These are phyloP conservation scores for Melanostoma scalare DNA, from an alignment of 2,888 invertebrate species.

Conservation along the genomic window DNA sequence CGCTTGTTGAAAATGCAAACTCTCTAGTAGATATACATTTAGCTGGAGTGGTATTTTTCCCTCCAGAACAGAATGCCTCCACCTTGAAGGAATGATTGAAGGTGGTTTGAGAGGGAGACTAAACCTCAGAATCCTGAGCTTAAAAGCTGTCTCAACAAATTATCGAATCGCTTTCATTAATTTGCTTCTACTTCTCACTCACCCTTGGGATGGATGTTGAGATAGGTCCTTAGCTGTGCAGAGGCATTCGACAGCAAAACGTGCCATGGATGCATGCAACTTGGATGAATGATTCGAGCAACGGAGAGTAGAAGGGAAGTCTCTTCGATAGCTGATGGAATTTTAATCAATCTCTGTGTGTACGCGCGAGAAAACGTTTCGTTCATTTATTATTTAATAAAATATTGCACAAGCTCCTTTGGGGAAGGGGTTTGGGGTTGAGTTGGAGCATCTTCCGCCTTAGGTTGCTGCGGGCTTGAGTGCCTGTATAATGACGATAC, in stretches of 20 bases:
- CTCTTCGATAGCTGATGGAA: slow-evolving; percentile 68
- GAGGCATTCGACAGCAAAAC: slow-evolving; percentile 43
- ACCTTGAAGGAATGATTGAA: background rate
- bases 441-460: background rate
- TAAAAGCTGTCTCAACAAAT: slow-evolving; percentile 74
- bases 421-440: background rate
- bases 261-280: slow-evolving; percentile 57
- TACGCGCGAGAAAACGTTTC: slow-evolving; percentile 70
- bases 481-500: slow-evolving; percentile 20
- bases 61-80: background rate
- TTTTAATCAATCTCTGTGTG: slow-evolving; percentile 70
- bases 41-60: background rate
- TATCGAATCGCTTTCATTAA: slow-evolving; percentile 74
- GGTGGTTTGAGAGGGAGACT: background rate
- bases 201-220: slow-evolving; percentile 67
- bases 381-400: slow-evolving; percentile 71
- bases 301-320: slow-evolving; percentile 2
- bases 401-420: slow-evolving; percentile 60
- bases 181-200: slow-evolving; percentile 61
- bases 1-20: slow-evolving; percentile 12
- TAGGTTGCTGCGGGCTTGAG: slow-evolving; percentile 1
- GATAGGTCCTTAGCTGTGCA: slow-evolving; percentile 60
- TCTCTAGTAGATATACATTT: background rate
- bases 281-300: slow-evolving; percentile 33
- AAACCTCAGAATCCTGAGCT: slow-evolving; percentile 51